phyloP scores from a whole-genome alignment of 2,113 vertebrate species.

The Galbula dea region DNA sequence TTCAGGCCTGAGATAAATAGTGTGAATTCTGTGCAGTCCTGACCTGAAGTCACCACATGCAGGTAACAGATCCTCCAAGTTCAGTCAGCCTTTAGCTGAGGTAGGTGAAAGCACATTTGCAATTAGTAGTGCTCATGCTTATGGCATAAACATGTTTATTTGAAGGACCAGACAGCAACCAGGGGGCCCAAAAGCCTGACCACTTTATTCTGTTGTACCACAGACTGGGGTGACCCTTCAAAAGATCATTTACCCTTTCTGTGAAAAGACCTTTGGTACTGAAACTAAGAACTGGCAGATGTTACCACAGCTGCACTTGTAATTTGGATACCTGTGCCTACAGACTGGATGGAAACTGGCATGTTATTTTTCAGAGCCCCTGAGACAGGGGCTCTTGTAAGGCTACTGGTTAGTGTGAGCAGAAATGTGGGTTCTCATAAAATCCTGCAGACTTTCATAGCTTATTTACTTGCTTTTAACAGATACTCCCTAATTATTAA shows the following conservation, averaged over 20 bases:
- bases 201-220: neutral
- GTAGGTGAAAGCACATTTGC: neutral
- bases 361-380: neutral
- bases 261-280: neutral
- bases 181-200: neutral
- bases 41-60: neutral
- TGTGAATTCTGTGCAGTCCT: neutral
- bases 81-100: neutral
- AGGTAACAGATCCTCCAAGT: neutral
- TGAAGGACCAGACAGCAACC: neutral
- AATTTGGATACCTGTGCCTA: neutral
- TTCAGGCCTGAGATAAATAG: neutral
- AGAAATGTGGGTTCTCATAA: neutral
- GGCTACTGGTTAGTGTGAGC: neutral
- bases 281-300: neutral
- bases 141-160: neutral
- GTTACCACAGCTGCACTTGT: neutral
- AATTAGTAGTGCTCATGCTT: neutral
- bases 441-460: neutral
- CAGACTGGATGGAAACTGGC: neutral
- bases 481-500: neutral
- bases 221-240: neutral
- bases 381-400: neutral
- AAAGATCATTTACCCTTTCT: neutral
- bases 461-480: neutral